Conservation (phyloP, 2,888 invertebrate genomes). For the Leptura quadrifasciata region DNA sequence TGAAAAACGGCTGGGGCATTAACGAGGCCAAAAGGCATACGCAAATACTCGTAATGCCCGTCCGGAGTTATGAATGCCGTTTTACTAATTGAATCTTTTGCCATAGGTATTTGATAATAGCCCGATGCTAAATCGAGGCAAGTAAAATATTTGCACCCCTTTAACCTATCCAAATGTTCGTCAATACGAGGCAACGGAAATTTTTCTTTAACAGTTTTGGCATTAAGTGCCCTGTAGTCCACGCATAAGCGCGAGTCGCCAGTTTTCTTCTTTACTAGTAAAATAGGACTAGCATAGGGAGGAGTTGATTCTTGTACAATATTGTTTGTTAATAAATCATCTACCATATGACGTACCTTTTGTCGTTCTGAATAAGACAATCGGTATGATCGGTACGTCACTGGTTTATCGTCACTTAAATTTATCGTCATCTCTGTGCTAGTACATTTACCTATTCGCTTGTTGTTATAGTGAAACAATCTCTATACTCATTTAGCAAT, state of each 20-base stretch:
- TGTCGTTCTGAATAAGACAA: too few relatives aligned
- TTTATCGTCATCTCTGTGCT: too few relatives aligned
- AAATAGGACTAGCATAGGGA: slow-evolving; percentile 4
- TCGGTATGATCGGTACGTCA: too few relatives aligned
- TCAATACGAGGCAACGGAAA: too few relatives aligned
- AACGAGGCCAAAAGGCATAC: slow-evolving; percentile 45
- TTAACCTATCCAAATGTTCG: neutral
- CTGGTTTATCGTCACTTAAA: too few relatives aligned
- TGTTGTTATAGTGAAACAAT: neutral
- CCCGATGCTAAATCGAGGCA: too few relatives aligned
- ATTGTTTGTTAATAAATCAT: neutral
- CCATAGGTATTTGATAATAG: too few relatives aligned
- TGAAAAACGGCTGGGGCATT: slow-evolving; percentile 44
- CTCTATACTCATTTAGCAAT: too few relatives aligned
- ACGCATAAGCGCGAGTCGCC: slow-evolving; percentile 4
- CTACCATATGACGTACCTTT: slow-evolving; percentile 2
- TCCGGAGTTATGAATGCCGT: slow-evolving; percentile 41
- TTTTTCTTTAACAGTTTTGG: neutral
- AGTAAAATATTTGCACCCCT: neutral
- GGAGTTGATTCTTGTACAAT: slow-evolving; percentile 15
- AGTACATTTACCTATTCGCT: neutral
- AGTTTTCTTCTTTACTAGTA: slow-evolving; percentile 17
- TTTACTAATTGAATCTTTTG: slow-evolving; percentile 20
- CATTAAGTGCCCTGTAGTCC: too few relatives aligned
- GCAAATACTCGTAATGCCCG: slow-evolving; percentile 37